Evolutionary conservation across 1,140 invertebrate genomes (phyloP).

Genomic region (Colletes gigas): DNA sequence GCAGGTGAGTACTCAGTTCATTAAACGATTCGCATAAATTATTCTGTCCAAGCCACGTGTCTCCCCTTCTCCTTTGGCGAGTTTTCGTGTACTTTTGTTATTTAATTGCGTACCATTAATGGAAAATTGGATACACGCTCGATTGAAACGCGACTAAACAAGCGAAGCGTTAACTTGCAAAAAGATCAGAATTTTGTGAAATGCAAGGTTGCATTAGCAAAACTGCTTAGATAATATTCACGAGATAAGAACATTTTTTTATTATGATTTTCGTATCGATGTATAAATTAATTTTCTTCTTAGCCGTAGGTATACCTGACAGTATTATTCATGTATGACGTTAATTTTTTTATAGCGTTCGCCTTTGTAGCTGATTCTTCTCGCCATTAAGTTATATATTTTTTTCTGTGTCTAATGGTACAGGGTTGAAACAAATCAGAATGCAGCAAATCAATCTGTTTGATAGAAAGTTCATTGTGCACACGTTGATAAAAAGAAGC

Average conservation of each 20-base stretch:
- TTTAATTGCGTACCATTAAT: background rate
- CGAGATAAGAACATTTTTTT: background rate
- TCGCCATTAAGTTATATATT: background rate
- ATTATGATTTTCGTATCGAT: background rate
- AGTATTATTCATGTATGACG: background rate
- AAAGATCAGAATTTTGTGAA: too few species aligned
- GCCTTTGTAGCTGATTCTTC: background rate
- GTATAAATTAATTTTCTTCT: background rate
- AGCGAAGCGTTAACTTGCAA: background rate
- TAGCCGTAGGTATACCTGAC: too few species aligned
- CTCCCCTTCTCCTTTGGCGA: constrained; percentile 22
- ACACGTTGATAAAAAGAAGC: background rate
- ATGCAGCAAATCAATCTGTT: too few species aligned
- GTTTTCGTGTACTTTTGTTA: constrained; percentile 33
- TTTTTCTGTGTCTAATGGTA: background rate
- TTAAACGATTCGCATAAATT: constrained; percentile 13
- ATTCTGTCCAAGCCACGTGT: background rate
- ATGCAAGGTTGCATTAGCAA: background rate
- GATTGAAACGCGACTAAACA: background rate
- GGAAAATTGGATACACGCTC: background rate
- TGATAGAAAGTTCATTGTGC: too few species aligned
- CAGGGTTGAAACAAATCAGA: background rate
- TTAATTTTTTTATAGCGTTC: background rate
- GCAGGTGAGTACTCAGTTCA: constrained; percentile 84
- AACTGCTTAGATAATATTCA: background rate